A percentile compares a stretch with the other conserved stretches of the same genome.
Conservation (phyloP, 2,888 invertebrate species). For the Lymantria monacha region DNA sequence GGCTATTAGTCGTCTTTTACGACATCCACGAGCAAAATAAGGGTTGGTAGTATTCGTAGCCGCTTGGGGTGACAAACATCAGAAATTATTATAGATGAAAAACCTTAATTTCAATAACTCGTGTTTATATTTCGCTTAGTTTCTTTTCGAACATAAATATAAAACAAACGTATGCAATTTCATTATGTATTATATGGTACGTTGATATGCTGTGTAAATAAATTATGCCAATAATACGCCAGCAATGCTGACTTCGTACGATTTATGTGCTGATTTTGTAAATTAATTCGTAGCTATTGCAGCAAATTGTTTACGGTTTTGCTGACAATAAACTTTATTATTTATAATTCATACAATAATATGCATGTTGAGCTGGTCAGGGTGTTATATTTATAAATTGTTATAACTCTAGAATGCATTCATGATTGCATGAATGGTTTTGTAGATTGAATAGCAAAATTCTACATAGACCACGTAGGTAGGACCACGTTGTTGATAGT, state of each 20-base stretch:
- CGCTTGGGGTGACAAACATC: too few relatives aligned
- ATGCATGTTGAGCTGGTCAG: not conserved
- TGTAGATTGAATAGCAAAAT: too few relatives aligned
- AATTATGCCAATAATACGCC: not conserved
- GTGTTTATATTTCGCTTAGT: too few relatives aligned
- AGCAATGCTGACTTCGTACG: not conserved
- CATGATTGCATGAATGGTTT: too few relatives aligned
- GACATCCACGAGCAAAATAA: too few relatives aligned
- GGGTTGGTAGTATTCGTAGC: too few relatives aligned
- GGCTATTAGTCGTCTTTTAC: too few relatives aligned
- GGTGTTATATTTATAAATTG: not conserved
- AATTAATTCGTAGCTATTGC: not conserved
- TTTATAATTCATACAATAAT: not conserved
- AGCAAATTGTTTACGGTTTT: not conserved
- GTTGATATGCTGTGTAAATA: not conserved
- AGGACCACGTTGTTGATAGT: too few relatives aligned
- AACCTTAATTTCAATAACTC: too few relatives aligned
- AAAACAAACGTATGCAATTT: not conserved
- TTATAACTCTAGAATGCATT: not conserved
- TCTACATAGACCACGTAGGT: too few relatives aligned
- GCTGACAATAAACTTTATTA: not conserved
- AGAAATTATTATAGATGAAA: too few relatives aligned
- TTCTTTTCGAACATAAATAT: too few relatives aligned
- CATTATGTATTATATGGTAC: not conserved
- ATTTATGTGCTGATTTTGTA: conserved; percentile 4